Evolutionary conservation across 2,797 vertebrate genomes (phyloP), one percentile per base, ranked within the genome.

Genomic region (Apodemus agrarius): DNA sequence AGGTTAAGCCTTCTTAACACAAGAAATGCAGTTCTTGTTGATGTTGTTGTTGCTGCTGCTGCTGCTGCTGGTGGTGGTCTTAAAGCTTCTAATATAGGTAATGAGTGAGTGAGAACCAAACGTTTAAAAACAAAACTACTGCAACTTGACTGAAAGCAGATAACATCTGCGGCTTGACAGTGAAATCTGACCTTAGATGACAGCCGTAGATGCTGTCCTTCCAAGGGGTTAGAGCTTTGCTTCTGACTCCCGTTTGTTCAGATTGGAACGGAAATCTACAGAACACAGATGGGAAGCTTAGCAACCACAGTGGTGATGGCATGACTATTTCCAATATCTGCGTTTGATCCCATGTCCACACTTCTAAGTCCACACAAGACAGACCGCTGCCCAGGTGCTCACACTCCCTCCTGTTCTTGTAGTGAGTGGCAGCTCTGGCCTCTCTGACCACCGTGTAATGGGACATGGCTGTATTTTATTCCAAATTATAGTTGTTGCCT

Each of bases 221-320:
- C 31, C 76, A 67, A 63, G 22, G n/a, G 11, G 13, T 67, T 31
- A 65, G 52, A 37, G 17, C 8, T 12, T 75, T 86, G 61, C 29
- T 40, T 91, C 43, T 65, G 40, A 31, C n/a, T 90, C 89, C 43
- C 46, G 84, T 84, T 93, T 94, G 43, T 80, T 96, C 67, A 84
- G 19, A 65, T 72, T 59, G 84, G 40, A 96, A 81, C 57, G 93
- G 94, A 96, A 97, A 97, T 6, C 72, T 94, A 17, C 54, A 59
- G 54, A 85, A 79, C 86, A 90, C 97, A 98, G 96, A 98, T 96
- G 97, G 80, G 63, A 92, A 96, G 89, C 93, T 96, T 31, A 0
- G 59, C 63, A 75, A 97, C 95, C 94, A 90, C 85, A 96, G 69
- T 69, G 65, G 94, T 87, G 93, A 59, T 85, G 5, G 57, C 97